Conservation (phyloP, 2,113 vertebrate genomes). For the Dermatemys mawii region DNA sequence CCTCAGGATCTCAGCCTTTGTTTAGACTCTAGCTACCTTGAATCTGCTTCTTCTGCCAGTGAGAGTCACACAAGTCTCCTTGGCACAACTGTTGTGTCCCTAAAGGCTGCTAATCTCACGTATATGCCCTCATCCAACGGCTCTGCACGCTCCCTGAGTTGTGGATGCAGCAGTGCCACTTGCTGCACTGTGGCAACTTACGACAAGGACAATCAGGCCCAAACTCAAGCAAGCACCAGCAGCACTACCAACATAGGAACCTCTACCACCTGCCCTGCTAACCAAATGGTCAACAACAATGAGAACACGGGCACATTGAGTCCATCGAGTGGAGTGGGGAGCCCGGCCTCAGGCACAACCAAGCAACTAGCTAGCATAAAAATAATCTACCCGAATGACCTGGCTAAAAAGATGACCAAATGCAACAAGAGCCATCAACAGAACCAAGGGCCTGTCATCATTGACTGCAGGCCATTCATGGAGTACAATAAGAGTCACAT, state of each 20-base stretch:
- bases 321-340: constrained; percentile 80
- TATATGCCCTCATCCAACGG: constrained; percentile 99
- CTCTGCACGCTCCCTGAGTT: constrained; percentile 98
- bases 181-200: constrained; percentile 98
- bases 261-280: constrained; percentile 81
- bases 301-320: constrained; percentile 84
- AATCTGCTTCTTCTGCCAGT: constrained; percentile 77
- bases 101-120: constrained; percentile 94
- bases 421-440: constrained; percentile 90
- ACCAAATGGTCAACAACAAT: constrained; percentile 89
- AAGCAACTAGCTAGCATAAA: constrained; percentile 84
- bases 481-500: constrained; percentile 99
- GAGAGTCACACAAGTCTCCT: constrained; percentile 81
- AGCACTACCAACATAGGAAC: constrained; percentile 80
- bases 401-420: constrained; percentile 95
- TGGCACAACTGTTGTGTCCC: constrained; percentile 88
- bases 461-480: constrained; percentile 98
- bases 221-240: constrained; percentile 85
- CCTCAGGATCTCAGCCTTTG: constrained; percentile 98
- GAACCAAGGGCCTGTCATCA: constrained; percentile 92
- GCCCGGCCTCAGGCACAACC: constrained; percentile 79
- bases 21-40: constrained; percentile 94
- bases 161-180: constrained; percentile 99
- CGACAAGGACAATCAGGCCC: constrained; percentile 92
- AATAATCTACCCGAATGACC: constrained; percentile 92